A percentile compares a stretch with the other conserved stretches of the same genome.
phyloP scores from a whole-genome alignment of 1,140 invertebrate genomes.

The Formica exsecta region DNA sequence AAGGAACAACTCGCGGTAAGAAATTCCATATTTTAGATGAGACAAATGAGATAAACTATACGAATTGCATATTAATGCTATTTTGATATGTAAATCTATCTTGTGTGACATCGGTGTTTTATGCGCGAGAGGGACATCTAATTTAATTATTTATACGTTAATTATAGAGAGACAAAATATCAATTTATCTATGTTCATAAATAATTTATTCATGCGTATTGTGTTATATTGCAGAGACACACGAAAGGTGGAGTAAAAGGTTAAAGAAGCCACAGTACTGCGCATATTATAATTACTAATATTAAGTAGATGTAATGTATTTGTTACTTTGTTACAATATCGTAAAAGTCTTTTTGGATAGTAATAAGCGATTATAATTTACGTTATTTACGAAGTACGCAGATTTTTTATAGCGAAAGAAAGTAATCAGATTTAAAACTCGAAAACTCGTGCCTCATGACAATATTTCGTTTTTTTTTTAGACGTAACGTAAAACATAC shows the following conservation, averaged over 20 bases:
- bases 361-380: conserved; percentile 51
- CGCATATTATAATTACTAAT: conserved; percentile 73
- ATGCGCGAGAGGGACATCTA: no score
- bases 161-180: no score
- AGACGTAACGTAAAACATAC: neutral
- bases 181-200: no score
- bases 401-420: conserved; percentile 26
- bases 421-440: conserved; percentile 7
- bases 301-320: conserved; percentile 80
- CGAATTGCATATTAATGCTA: neutral
- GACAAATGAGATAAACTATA: neutral
- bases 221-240: conserved; percentile 78
- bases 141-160: no score
- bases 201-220: no score
- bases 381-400: neutral
- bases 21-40: neutral
- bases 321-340: conserved; percentile 80
- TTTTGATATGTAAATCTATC: neutral
- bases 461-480: neutral
- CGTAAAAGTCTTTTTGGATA: conserved; percentile 46
- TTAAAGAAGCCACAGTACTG: conserved; percentile 69
- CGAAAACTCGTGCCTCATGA: neutral
- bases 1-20: conserved; percentile 77
- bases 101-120: neutral
- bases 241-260: conserved; percentile 76